Base-by-base conservation (phyloP, 2,113 vertebrate genomes). In the Amphilophus citrinellus region DNA sequence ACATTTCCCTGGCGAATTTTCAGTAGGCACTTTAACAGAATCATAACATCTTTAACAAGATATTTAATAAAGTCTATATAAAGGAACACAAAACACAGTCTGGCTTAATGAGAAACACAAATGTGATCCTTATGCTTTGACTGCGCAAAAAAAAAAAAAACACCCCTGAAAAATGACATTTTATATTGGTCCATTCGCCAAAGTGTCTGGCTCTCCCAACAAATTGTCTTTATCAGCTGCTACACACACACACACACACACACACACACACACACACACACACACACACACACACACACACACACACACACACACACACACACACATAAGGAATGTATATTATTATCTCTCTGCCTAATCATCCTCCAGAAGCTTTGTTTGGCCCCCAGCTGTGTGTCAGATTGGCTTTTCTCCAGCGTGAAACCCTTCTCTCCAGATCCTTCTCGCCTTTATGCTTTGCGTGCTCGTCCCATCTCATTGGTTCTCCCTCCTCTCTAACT, bases 21-120 rank as follows among this genome's bases (percentile, higher is more conserved):
- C 65, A 84, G 89, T 87, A 84, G 92, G 93, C 95, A 96, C 95
- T 96, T 96, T 95, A 95, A 94, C 84, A 87, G 85, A 94, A 92
- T 92, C 77, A 90, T 85, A 82, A 60, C 81, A 92, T 90, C 89
- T 84, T 5, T 5, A 90, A 89, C 92, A 91, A 89, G 57, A 81
- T 86, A 59, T 92, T 89, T 85, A 95, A 96, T 95, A 95, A 96
- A 95, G 90, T 91, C 60, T 91, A 89, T 91, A 90, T 84, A 93
- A 82, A 17, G 32, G 13, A 85, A 57, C 27, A 32, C 32, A 83
- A 77, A 82, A 60, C 13, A 18, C 30, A 62, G 73, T 89, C 73
- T 79, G 60, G 86, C 15, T 94, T 68, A 77, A 84, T 91, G 32
- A 20, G 58, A 88, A 56, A 80, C 42, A 58, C 6, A 27, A 15